These are phyloP conservation scores for Clarias macrocephalus DNA, from an alignment of 2,113 vertebrate genomes.

Conservation along the genomic window DNA sequence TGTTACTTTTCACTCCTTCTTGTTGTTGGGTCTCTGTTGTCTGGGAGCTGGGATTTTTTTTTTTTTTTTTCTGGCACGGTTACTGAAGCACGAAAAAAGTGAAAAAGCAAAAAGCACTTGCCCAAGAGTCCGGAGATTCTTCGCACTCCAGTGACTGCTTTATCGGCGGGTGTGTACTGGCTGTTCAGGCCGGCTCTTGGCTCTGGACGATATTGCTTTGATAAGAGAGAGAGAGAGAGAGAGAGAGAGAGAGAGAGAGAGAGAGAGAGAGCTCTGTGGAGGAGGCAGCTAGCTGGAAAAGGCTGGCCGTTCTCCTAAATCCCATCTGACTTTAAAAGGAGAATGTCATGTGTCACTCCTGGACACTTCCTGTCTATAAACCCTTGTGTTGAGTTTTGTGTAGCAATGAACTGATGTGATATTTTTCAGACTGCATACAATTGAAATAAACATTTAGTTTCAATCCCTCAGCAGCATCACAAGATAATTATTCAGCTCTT, in stretches of 20 bases:
- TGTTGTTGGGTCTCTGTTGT: slow-evolving; percentile 40
- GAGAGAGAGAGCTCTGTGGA: neutral
- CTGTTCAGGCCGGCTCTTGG: slow-evolving; percentile 1
- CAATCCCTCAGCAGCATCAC: neutral
- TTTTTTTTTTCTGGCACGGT: slow-evolving; percentile 42
- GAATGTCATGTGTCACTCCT: slow-evolving; percentile 24
- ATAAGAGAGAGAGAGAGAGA: slow-evolving; percentile 33
- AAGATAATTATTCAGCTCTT: neutral
- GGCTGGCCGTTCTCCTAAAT: slow-evolving; percentile 22
- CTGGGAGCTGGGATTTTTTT: slow-evolving; percentile 37
- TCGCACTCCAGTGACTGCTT: slow-evolving; percentile 43
- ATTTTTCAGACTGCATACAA: neutral
- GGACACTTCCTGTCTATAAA: neutral
- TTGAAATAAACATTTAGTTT: neutral
- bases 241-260: slow-evolving; percentile 17
- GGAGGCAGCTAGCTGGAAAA: slow-evolving; percentile 16
- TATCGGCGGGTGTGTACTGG: slow-evolving; percentile 39
- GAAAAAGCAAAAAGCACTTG: slow-evolving; percentile 22
- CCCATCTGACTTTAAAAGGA: slow-evolving; percentile 24
- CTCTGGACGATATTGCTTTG: slow-evolving; percentile 48
- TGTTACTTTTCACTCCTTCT: slow-evolving; percentile 17
- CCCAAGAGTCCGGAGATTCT: slow-evolving; percentile 46
- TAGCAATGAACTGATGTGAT: neutral
- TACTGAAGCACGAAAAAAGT: slow-evolving; percentile 37
- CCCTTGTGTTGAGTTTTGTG: neutral